Evolutionary conservation across 2,888 invertebrate genomes (phyloP).

Genomic region (Trachelus troglodyta): DNA sequence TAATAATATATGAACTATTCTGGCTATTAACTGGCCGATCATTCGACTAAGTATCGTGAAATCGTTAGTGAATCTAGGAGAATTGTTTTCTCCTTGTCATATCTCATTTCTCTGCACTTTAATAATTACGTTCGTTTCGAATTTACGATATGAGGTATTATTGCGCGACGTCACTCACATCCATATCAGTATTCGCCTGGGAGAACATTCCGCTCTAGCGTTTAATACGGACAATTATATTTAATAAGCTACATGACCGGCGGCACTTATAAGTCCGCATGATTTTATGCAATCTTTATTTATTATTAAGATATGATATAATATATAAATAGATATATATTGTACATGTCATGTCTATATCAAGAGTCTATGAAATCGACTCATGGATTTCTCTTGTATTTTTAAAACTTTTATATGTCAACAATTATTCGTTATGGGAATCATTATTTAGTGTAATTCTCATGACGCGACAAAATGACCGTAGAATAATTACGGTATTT

Average conservation of each 20-base stretch:
- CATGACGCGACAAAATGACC: neutral
- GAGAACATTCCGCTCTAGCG: neutral
- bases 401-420: neutral
- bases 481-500: neutral
- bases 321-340: neutral
- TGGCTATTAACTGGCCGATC: neutral
- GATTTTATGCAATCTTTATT: conserved; percentile 2
- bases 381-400: neutral
- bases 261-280: neutral
- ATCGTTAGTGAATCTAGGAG: neutral
- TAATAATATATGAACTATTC: neutral
- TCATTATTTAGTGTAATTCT: neutral
- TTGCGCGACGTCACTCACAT: conserved; percentile 12
- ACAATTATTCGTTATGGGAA: neutral
- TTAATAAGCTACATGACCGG: conserved; percentile 4
- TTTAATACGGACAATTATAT: neutral
- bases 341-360: neutral
- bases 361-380: neutral
- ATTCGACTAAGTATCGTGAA: neutral
- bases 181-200: conserved; percentile 22
- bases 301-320: neutral
- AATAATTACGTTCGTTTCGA: conserved; percentile 7
- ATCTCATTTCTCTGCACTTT: neutral
- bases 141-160: conserved; percentile 10
- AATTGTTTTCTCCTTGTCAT: neutral